Evolutionary conservation across 2,797 vertebrate species (phyloP).

Genomic region (Chaetodon trifasciatus): DNA sequence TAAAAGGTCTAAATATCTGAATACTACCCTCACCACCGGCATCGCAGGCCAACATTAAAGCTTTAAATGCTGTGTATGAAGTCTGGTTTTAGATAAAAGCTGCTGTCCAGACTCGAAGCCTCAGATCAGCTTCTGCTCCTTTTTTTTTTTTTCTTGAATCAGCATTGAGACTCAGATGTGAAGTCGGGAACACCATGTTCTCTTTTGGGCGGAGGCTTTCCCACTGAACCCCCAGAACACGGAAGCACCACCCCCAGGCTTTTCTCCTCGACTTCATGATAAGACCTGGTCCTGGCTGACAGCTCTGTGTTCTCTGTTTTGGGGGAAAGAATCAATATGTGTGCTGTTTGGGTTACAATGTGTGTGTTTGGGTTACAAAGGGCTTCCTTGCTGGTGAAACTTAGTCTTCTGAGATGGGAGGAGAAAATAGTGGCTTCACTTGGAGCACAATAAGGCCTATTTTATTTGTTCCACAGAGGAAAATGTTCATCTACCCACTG

Average conservation of each 20-base stretch:
- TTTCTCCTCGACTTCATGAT: constrained; percentile 13
- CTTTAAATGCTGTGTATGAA: background rate
- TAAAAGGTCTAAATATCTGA: background rate
- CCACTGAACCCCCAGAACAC: constrained; percentile 40
- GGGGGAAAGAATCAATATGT: constrained; percentile 2
- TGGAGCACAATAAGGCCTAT: constrained; percentile 7
- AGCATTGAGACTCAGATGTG: constrained; percentile 51
- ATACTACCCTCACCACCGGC: background rate
- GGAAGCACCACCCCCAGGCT: constrained; percentile 14
- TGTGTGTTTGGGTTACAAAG: constrained; percentile 27
- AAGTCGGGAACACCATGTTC: constrained; percentile 70
- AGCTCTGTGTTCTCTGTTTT: constrained; percentile 2
- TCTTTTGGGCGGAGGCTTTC: constrained; percentile 37
- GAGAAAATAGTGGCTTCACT: constrained; percentile 16
- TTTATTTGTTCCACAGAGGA: constrained; percentile 13
- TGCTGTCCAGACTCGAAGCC: constrained; percentile 10
- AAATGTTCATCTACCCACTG: background rate
- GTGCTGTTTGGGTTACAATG: constrained; percentile 27
- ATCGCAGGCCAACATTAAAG: background rate
- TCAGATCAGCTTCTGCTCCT: constrained; percentile 35
- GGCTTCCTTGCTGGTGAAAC: constrained; percentile 9
- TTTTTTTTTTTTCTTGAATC: constrained; percentile 35
- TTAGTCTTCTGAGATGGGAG: background rate
- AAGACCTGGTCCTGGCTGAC: background rate
- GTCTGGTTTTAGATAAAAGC: constrained; percentile 15